These are phyloP conservation scores for Sminthurinus aureus DNA, from an alignment of 2,888 invertebrate genomes.

Conservation along the genomic window DNA sequence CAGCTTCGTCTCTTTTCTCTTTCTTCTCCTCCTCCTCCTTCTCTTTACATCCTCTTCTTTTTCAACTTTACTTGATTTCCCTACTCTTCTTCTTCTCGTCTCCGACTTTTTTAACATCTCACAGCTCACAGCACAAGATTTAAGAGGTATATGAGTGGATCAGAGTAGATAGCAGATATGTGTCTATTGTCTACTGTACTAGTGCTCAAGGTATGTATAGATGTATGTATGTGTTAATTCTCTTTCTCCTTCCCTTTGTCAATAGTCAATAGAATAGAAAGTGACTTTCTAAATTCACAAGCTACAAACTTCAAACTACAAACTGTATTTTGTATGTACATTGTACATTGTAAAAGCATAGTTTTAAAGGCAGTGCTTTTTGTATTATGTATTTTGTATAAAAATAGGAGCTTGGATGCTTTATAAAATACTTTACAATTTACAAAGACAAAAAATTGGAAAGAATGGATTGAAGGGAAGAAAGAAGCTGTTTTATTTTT, in stretches of 20 bases:
- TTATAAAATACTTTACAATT: too few relatives aligned
- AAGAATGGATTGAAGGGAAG: neutral
- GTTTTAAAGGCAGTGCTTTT: constrained; percentile 12
- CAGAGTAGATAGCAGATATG: neutral
- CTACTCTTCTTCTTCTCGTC: neutral
- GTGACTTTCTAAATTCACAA: constrained; percentile 6
- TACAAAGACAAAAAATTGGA: neutral
- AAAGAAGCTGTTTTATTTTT: neutral
- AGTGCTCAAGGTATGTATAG: neutral
- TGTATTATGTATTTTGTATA: neutral
- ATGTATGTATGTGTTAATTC: too few relatives aligned
- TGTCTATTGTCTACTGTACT: neutral
- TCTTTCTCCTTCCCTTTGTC: too few relatives aligned
- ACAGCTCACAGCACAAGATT: neutral
- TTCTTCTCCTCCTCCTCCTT: neutral
- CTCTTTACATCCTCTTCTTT: neutral
- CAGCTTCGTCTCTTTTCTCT: neutral
- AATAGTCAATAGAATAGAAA: neutral
- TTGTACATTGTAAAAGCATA: neutral
- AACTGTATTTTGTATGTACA: neutral
- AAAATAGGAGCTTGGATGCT: too few relatives aligned
- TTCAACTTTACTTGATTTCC: too few relatives aligned
- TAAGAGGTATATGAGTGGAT: neutral
- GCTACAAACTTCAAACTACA: too few relatives aligned
- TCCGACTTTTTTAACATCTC: constrained; percentile 10